phyloP scores from a whole-genome alignment of 2,113 vertebrate species.

The Xiphias gladius region DNA sequence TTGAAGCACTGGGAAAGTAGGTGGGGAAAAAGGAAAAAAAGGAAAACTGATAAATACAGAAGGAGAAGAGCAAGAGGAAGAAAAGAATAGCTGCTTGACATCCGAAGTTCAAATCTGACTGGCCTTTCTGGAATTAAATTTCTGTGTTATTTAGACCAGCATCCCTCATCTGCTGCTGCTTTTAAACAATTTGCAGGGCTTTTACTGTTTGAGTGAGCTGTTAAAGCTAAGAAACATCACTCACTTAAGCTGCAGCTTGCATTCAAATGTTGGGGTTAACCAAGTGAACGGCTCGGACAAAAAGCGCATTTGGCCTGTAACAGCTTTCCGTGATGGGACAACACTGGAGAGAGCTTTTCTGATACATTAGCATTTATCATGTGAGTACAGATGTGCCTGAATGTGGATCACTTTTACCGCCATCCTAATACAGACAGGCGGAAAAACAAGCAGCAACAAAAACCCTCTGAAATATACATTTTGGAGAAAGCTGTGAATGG shows the following conservation, averaged over 20 bases:
- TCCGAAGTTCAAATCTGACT: neutral
- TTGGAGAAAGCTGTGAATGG: neutral
- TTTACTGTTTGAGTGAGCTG: constrained; percentile 31
- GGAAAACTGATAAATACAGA: no score
- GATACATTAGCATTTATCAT: constrained; percentile 10
- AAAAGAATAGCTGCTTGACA: neutral
- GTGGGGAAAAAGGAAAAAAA: no score
- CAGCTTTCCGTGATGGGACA: neutral
- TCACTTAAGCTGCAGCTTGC: constrained; percentile 8
- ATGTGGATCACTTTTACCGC: neutral
- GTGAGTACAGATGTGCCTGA: neutral
- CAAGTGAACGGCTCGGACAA: neutral
- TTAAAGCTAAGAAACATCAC: constrained; percentile 1
- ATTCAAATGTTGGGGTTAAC: constrained; percentile 14
- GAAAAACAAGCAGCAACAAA: neutral
- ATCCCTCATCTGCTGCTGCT: constrained; percentile 47
- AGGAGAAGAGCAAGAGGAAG: neutral
- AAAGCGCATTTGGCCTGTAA: neutral
- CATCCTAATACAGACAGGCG: neutral
- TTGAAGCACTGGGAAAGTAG: neutral
- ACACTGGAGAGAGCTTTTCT: constrained; percentile 29
- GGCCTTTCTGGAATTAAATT: neutral
- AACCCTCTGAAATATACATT: neutral
- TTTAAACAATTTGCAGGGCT: constrained; percentile 69
- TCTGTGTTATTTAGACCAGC: neutral